Evolutionary conservation across 1,140 invertebrate genomes (phyloP).

Genomic region (Philotrypesis tridentata): DNA sequence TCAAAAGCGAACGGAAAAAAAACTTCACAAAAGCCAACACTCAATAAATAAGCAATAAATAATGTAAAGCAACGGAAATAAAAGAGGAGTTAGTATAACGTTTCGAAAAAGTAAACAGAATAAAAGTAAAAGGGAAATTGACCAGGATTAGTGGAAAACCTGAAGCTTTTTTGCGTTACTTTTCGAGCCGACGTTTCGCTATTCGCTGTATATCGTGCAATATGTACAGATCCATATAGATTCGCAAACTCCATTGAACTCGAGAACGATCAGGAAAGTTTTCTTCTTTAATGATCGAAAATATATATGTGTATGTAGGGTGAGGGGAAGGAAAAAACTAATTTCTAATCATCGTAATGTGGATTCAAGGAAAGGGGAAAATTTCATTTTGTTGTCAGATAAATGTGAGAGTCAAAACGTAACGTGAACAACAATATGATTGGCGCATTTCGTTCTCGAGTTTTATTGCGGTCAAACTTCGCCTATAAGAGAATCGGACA

Average conservation of each 20-base stretch:
- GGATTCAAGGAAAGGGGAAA: conserved; percentile 22
- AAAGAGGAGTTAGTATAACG: conserved; percentile 44
- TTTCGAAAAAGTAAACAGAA: conserved; percentile 43
- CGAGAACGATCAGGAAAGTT: conserved; percentile 42
- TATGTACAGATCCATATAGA: conserved; percentile 28
- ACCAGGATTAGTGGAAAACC: conserved; percentile 58
- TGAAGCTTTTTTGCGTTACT: conserved; percentile 51
- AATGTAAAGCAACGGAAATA: conserved; percentile 46
- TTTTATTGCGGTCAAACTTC: conserved; percentile 30
- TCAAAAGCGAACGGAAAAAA: conserved; percentile 54
- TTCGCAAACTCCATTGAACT: conserved; percentile 38
- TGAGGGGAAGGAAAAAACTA: conserved; percentile 16
- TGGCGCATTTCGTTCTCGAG: conserved; percentile 47
- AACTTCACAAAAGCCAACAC: conserved; percentile 38
- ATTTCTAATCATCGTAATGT: conserved; percentile 21
- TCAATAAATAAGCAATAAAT: conserved; percentile 50
- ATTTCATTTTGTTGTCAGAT: conserved; percentile 32
- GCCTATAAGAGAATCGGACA: conserved; percentile 33
- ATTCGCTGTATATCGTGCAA: conserved; percentile 38
- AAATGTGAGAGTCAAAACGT: conserved; percentile 5
- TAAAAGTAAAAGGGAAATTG: conserved; percentile 33
- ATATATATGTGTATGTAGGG: no score
- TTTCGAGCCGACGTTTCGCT: conserved; percentile 27
- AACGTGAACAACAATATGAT: conserved; percentile 22
- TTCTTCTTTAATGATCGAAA: conserved; percentile 32